Evolutionary conservation across 2,888 invertebrate genomes (phyloP).

Genomic region (Oligia strigilis): DNA sequence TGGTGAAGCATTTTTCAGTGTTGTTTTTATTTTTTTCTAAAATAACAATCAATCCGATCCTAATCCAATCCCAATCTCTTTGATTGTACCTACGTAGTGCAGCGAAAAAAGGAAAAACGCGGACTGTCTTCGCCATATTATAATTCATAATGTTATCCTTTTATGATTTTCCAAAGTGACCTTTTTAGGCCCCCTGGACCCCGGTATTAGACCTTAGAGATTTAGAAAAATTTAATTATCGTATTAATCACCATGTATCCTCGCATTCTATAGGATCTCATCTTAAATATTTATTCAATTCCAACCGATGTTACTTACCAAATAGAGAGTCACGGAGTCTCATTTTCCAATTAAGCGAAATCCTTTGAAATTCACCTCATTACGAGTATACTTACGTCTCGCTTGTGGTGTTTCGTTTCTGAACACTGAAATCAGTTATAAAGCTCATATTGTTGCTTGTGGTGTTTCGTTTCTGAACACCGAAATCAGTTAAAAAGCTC

Average conservation of each 20-base stretch:
- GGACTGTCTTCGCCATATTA: no score
- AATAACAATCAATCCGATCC: no score
- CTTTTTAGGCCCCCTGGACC: no score
- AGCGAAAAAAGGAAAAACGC: no score
- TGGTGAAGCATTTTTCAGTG: no score
- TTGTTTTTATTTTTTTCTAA: no score
- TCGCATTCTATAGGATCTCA: background rate
- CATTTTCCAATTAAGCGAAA: conserved; percentile 52
- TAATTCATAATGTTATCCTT: no score
- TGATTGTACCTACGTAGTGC: no score
- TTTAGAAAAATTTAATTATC: conserved; percentile 2
- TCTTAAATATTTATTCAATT: conserved; percentile 36
- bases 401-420: conserved; percentile 30
- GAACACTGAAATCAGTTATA: conserved; percentile 14
- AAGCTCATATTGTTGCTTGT: conserved; percentile 23
- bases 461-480: conserved; percentile 28
- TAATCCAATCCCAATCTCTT: no score
- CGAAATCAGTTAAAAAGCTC: conserved; percentile 12
- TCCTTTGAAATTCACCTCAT: conserved; percentile 53
- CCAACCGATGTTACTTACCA: conserved; percentile 27
- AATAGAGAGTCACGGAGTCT: conserved; percentile 27
- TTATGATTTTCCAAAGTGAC: no score
- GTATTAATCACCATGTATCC: background rate
- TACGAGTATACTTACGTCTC: conserved; percentile 34
- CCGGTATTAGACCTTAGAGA: background rate